Percentiles rank a stretch among this genome's conserved stretches.
phyloP scores from a whole-genome alignment of 2,888 invertebrate species.

The Chloroclysta siterata region DNA sequence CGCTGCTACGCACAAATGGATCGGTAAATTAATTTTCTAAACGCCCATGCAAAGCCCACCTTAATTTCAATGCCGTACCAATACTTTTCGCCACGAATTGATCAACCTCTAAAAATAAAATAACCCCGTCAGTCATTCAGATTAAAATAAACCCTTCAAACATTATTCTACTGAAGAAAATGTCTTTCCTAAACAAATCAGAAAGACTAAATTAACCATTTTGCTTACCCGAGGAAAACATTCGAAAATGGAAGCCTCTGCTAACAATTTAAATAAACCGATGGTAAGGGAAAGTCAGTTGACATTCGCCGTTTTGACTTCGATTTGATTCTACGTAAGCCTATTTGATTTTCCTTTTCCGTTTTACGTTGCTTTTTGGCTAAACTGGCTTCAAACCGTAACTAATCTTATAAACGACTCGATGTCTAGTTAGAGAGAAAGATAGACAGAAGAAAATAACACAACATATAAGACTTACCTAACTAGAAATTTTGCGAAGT shows the following conservation, averaged over 20 bases:
- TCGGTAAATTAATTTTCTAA: too few relatives aligned
- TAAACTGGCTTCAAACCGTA: background rate
- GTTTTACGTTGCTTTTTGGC: slow-evolving; percentile 25
- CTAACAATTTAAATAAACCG: slow-evolving; percentile 31
- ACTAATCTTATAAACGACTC: too few relatives aligned
- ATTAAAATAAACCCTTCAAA: slow-evolving; percentile 2
- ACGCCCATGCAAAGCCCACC: background rate
- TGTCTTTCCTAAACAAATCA: slow-evolving; percentile 20
- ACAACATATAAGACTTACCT: too few relatives aligned
- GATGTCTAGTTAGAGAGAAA: too few relatives aligned
- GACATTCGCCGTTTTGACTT: slow-evolving; percentile 42
- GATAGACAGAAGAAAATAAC: too few relatives aligned
- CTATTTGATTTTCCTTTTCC: slow-evolving; percentile 42
- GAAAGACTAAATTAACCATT: slow-evolving; percentile 26
- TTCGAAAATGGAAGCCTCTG: slow-evolving; percentile 25
- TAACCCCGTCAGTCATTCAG: background rate
- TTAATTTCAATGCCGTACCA: background rate
- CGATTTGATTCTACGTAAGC: slow-evolving; percentile 43
- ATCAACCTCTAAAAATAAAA: background rate
- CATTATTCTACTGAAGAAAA: background rate
- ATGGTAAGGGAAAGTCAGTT: slow-evolving; percentile 32
- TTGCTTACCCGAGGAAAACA: slow-evolving; percentile 32
- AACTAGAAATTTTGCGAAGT: too few relatives aligned
- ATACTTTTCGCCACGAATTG: background rate
- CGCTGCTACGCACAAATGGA: too few relatives aligned